phyloP scores from a whole-genome alignment of 1,140 invertebrate genomes.

The Apis cerana region DNA sequence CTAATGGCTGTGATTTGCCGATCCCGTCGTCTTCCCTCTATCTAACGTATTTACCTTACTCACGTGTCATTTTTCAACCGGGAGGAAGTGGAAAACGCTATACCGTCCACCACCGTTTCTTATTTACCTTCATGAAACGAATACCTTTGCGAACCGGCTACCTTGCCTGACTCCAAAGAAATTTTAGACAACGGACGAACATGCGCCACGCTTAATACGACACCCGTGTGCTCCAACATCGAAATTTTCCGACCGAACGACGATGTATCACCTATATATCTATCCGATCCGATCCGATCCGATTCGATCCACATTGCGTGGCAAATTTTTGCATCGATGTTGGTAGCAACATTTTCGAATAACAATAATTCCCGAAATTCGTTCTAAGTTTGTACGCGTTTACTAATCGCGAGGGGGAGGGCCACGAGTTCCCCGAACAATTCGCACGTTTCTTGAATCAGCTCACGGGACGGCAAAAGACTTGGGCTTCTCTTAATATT shows the following conservation, averaged over 20 bases:
- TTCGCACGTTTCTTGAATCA: background rate
- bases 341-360: too few species aligned
- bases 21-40: slow-evolving; percentile 33
- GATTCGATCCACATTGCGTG: too few species aligned
- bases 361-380: too few species aligned
- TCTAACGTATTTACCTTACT: slow-evolving; percentile 46
- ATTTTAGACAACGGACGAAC: slow-evolving; percentile 39
- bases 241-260: background rate
- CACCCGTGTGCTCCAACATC: background rate
- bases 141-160: slow-evolving; percentile 35
- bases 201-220: slow-evolving; percentile 12
- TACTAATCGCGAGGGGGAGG: too few species aligned
- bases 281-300: too few species aligned
- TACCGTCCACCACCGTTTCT: slow-evolving; percentile 5
- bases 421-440: background rate
- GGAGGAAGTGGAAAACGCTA: slow-evolving; percentile 48
- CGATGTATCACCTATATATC: too few species aligned
- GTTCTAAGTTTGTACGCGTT: too few species aligned
- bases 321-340: too few species aligned
- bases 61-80: slow-evolving; percentile 51
- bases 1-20: slow-evolving; percentile 56
- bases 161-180: slow-evolving; percentile 39
- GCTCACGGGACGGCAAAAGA: background rate
- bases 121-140: slow-evolving; percentile 41
- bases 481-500: background rate